Evolutionary conservation across 2,113 vertebrate genomes (phyloP), one percentile per base, ranked within the genome.

Genomic region (Myiopsitta monachus): DNA sequence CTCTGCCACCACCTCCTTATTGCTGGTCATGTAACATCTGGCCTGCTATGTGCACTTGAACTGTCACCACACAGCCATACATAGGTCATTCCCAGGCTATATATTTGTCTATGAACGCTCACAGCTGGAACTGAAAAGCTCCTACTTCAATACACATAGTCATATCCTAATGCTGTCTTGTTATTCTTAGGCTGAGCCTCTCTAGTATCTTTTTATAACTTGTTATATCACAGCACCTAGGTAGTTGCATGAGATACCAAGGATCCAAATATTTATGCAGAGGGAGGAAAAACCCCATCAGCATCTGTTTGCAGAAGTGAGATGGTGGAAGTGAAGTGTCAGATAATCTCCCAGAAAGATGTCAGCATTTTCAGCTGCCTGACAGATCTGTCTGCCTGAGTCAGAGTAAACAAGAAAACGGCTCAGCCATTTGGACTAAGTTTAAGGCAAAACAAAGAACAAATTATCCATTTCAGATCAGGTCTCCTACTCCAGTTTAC

Each of bases 321-420:
- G 88, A 89, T 28, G 67, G 87, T 91, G 54, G 41, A 93, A 94
- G 61, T 75, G 57, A 87, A 92, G 92, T 85, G 86, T 94, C 91
- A 96, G 57, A 95, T 95, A 91, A 94, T 74, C 55, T 92, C 92
- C 95, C 77, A 22, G 83, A 84, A 95, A 94, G 86, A 94, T 77
- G 94, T 89, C 95, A 94, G 88, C 62, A 18, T 94, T 92, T 94
- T 76, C 94, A 94, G 77, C 86, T 91, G 92, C 88, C 95, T 96
- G 95, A 73, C 90, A 93, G 92, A 93, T 69, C 83, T 82, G 69
- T 30, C 92, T 92, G 90, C 76, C 88, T 73, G 22, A 59, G 62
- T 73, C 63, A 96, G 77, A 33, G 86, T 68, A 92, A 96, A 90
- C 88, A 90, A 91, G 77, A 92, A 87, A 86, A 79, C 19, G 62